A percentile compares a stretch with the other conserved stretches of the same genome.
phyloP scores from a whole-genome alignment of 1,140 invertebrate species.

The Aphelenchoides fujianensis region DNA sequence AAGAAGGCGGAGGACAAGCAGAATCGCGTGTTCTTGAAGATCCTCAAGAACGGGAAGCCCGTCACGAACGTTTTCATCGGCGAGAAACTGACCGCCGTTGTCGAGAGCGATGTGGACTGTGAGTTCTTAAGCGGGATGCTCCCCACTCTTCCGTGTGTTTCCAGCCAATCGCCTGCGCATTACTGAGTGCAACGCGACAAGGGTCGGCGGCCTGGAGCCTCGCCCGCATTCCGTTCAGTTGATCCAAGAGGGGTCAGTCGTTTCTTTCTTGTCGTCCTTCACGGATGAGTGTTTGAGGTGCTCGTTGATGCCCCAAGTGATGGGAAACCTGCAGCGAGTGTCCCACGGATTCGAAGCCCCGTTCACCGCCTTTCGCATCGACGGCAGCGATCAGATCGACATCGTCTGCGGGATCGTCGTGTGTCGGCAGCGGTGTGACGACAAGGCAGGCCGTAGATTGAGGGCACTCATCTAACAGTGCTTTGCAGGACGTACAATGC shows the following conservation, averaged over 20 bases:
- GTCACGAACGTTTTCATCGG: conserved; percentile 56
- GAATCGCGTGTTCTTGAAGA: conserved; percentile 40
- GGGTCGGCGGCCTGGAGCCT: conserved; percentile 46
- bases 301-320: conserved; percentile 57
- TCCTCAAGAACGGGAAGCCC: conserved; percentile 42
- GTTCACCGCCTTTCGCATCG: conserved; percentile 51
- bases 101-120: conserved; percentile 47
- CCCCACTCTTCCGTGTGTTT: conserved; percentile 9
- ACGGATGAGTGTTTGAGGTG: no score
- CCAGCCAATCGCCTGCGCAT: conserved; percentile 38
- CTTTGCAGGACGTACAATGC: neutral
- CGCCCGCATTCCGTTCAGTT: conserved; percentile 41
- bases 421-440: conserved; percentile 30
- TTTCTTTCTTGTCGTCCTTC: conserved; percentile 19
- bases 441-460: neutral
- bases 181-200: conserved; percentile 51
- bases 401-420: conserved; percentile 50
- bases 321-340: conserved; percentile 39
- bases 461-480: neutral
- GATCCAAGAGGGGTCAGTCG: conserved; percentile 43
- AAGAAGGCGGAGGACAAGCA: conserved; percentile 15
- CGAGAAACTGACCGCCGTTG: conserved; percentile 49
- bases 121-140: conserved; percentile 29
- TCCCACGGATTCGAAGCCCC: conserved; percentile 43
- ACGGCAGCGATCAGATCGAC: conserved; percentile 54